Conservation (phyloP, 2,113 vertebrate genomes). For the Cryptoleucopteryx plumbea region DNA sequence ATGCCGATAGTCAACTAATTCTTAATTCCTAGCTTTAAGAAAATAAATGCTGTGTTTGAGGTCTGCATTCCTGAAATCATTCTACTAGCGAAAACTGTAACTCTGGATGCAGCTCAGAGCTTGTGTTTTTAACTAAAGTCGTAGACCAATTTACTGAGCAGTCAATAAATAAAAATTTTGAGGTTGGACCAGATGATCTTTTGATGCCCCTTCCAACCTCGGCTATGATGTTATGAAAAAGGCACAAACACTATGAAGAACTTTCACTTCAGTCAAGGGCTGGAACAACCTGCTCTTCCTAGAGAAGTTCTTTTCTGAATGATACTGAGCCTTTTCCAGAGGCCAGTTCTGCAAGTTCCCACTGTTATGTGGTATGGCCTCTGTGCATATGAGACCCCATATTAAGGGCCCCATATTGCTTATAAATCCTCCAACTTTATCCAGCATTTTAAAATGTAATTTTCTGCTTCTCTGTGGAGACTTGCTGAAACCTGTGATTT, state of each 20-base stretch:
- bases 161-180: neutral
- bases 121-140: neutral
- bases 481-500: neutral
- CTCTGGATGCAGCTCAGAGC: neutral
- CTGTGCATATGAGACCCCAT: neutral
- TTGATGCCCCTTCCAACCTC: neutral
- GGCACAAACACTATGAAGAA: neutral
- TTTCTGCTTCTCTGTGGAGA: neutral
- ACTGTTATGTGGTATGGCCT: neutral
- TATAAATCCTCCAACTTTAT: neutral
- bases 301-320: neutral
- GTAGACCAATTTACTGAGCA: neutral
- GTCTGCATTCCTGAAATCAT: neutral
- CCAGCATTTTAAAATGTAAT: neutral
- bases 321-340: neutral
- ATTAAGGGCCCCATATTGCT: neutral
- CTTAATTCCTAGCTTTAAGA: neutral
- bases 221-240: neutral
- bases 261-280: neutral
- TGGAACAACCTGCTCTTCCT: neutral
- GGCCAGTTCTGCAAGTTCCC: neutral
- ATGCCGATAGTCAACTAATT: neutral
- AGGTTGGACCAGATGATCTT: neutral
- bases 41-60: neutral
- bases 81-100: neutral